Evolutionary conservation across 1,140 invertebrate genomes (phyloP).

Genomic region (Bombus waltoni): DNA sequence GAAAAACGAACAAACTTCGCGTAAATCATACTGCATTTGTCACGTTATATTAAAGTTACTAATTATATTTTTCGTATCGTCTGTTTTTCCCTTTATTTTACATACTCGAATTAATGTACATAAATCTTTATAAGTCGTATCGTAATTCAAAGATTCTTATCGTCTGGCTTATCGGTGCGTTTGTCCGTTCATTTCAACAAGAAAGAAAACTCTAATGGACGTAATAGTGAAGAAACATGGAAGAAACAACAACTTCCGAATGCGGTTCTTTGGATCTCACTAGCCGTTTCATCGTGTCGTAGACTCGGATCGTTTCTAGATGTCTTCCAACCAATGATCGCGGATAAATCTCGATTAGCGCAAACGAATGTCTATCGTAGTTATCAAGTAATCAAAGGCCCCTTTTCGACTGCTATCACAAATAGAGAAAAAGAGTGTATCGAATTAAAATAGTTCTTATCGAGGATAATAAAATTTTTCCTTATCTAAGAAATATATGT

Average conservation of each 20-base stretch:
- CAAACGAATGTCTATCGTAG: constrained; percentile 52
- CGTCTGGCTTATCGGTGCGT: constrained; percentile 1
- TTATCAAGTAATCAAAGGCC: constrained; percentile 57
- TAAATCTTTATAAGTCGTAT: constrained; percentile 9
- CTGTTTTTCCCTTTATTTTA: constrained; percentile 46
- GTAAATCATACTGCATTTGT: neutral
- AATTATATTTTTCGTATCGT: neutral
- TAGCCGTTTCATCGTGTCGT: constrained; percentile 57
- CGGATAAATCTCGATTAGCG: constrained; percentile 52
- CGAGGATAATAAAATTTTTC: constrained; percentile 38
- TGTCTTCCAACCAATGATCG: constrained; percentile 32
- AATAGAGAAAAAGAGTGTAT: constrained; percentile 47
- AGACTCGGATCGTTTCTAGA: constrained; percentile 55
- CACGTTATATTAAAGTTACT: neutral
- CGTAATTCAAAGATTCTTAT: constrained; percentile 2
- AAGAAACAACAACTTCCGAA: constrained; percentile 52
- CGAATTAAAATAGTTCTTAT: constrained; percentile 53
- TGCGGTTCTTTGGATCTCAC: constrained; percentile 68
- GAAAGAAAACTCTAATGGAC: constrained; percentile 49
- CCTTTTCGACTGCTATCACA: constrained; percentile 65
- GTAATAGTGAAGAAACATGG: constrained; percentile 40
- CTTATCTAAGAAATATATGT: constrained; percentile 28
- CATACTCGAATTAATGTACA: constrained; percentile 37
- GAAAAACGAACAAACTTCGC: too few species aligned
- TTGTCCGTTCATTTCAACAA: neutral